These are phyloP conservation scores for Rhynchomys soricoides DNA, from an alignment of 2,113 vertebrate genomes.

Conservation along the genomic window DNA sequence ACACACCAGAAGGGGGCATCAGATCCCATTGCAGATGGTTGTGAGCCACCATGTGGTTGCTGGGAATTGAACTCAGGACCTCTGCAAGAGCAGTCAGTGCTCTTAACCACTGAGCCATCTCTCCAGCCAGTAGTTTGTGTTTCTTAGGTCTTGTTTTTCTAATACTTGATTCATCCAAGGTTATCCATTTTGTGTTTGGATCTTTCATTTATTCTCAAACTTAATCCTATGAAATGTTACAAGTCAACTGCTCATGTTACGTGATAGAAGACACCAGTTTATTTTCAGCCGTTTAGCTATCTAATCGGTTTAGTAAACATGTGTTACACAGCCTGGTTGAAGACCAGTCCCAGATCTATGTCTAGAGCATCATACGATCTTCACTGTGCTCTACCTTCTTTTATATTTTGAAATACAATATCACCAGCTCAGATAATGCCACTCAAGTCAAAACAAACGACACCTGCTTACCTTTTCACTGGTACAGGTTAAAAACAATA, in stretches of 20 bases:
- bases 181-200: conserved; percentile 25
- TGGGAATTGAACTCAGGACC: too few species aligned
- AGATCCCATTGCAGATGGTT: too few species aligned
- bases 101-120: too few species aligned
- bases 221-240: not conserved
- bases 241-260: not conserved
- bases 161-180: not conserved
- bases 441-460: not conserved
- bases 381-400: not conserved
- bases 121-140: not conserved
- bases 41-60: too few species aligned
- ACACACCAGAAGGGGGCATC: too few species aligned
- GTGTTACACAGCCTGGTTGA: not conserved
- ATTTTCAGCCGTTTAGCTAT: not conserved
- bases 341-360: not conserved
- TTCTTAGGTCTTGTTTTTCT: conserved; percentile 5
- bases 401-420: conserved; percentile 41
- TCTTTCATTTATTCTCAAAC: not conserved
- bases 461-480: not conserved
- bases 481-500: not conserved
- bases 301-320: not conserved
- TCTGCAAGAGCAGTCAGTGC: too few species aligned
- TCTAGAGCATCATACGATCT: not conserved
- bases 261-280: not conserved
- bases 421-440: not conserved